Evolutionary conservation across 53 echinoderm and acorn worm genomes (phyloP), one percentile per base, ranked within the genome.

Genomic region (Patiria pectinifera): DNA sequence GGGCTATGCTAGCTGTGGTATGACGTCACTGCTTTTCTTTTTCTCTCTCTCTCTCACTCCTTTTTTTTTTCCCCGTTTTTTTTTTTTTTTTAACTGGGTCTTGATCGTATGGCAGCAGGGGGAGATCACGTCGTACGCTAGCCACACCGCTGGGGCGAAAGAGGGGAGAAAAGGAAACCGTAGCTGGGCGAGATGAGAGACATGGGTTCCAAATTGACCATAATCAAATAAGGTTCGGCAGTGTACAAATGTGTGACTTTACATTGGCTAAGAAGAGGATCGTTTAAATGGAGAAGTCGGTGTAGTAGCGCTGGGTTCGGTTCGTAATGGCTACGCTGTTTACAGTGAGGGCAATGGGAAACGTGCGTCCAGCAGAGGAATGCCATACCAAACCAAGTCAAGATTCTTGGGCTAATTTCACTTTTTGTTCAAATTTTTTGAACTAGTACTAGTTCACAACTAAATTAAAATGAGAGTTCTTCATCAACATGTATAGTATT

Each of bases 241-340:
- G 90, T 90, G 90, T 90, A 90, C 95, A 94, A 94, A 92, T 94
- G 92, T 92, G 92, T 94, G 92, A 94, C 87, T 94, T 94, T 77
- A 94, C 90, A 94, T 92, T 90, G 92, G 59, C 48, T 82, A 70
- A 82, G 92, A 85, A 91, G 86, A 85, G 44, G 24, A 24, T 22
- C 43, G 84, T 35, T 48, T n/a, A 58, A 82, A 63, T 13, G 26
- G 63, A 35, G 66, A 63, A 63, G 84, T 22, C 45, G 24, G 47
- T 13, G 80, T 45, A 19, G 46, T 76, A 13, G 80, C 5, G 19
- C 15, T 8, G 14, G 11, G 80, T 45, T 1, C 45, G 45, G 14
- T 45, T 46, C 19, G 15, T 79, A 79, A 46, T 45, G 47, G 48
- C 47, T 12, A 15, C 13, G 48, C 80, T 45, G 80, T 19, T 47